Conservation (phyloP, 2,888 invertebrate species). For the Archips crataeganus region DNA sequence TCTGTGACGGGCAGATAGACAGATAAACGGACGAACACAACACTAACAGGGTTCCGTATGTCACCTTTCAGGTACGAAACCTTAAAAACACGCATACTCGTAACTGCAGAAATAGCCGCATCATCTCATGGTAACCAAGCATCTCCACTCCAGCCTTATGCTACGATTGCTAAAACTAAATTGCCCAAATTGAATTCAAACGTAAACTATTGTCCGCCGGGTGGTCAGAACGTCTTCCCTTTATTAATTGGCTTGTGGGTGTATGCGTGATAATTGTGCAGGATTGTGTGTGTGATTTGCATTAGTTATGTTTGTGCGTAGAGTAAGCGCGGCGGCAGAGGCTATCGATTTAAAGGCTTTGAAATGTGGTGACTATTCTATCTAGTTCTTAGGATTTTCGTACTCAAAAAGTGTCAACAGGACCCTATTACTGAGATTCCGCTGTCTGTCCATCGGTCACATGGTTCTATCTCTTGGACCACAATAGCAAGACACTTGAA, state of each 20-base stretch:
- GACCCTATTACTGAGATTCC: no score
- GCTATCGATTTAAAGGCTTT: not conserved
- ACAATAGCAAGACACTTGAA: no score
- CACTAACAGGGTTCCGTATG: no score
- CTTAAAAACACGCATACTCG: not conserved
- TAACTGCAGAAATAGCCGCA: not conserved
- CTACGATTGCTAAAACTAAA: conserved; percentile 26
- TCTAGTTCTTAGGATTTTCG: no score
- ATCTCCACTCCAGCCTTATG: no score
- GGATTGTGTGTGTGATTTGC: conserved; percentile 14
- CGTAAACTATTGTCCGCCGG: conserved; percentile 35
- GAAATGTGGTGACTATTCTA: not conserved
- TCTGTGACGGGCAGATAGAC: no score
- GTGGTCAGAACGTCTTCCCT: conserved; percentile 26
- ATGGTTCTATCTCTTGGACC: no score
- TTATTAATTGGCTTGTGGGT: conserved; percentile 24
- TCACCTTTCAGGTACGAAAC: no score
- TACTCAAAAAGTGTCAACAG: no score
- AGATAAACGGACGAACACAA: no score
- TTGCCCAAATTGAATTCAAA: conserved; percentile 39
- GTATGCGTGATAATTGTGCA: conserved; percentile 23
- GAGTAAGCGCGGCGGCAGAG: not conserved
- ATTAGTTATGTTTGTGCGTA: conserved; percentile 10
- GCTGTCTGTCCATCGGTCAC: no score
- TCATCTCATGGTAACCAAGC: not conserved